These are phyloP conservation scores for Mirounga angustirostris DNA, from an alignment of 2,113 vertebrate genomes.

Conservation along the genomic window DNA sequence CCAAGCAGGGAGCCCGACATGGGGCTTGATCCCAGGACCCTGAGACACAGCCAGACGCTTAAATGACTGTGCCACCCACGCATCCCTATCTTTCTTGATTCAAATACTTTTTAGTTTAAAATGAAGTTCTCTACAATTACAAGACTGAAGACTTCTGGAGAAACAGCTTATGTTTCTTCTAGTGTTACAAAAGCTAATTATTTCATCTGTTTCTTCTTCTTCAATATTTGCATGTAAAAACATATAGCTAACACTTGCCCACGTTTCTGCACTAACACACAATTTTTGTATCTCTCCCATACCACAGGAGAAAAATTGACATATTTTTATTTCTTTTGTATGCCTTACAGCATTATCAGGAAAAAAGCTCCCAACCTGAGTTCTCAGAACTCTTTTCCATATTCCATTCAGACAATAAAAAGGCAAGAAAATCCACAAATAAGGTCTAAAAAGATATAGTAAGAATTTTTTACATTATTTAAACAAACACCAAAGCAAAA, in stretches of 20 bases:
- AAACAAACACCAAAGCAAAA: slow-evolving; percentile 20
- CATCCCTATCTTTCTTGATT: not conserved
- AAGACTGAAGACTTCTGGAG: slow-evolving; percentile 59
- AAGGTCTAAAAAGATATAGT: not conserved
- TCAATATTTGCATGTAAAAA: slow-evolving; percentile 32
- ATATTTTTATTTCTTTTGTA: not conserved
- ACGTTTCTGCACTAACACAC: not conserved
- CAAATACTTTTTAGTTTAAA: slow-evolving; percentile 37
- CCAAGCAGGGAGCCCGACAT: not conserved
- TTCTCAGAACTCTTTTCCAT: slow-evolving; percentile 2
- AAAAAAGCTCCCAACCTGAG: not conserved
- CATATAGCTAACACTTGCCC: not conserved
- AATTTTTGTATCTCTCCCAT: not conserved
- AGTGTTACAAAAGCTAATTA: slow-evolving; percentile 8
- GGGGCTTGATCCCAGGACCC: not conserved
- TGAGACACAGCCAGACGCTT: not conserved
- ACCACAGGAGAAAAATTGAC: not conserved
- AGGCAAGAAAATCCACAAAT: slow-evolving; percentile 42
- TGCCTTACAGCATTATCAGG: not conserved
- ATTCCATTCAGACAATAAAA: not conserved
- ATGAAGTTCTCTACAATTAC: not conserved
- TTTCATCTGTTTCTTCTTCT: slow-evolving; percentile 25
- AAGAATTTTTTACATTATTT: slow-evolving; percentile 24
- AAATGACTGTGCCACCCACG: not conserved
- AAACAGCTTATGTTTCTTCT: not conserved